Evolutionary conservation across 2,113 vertebrate genomes (phyloP).

Genomic region (Ursus arctos): DNA sequence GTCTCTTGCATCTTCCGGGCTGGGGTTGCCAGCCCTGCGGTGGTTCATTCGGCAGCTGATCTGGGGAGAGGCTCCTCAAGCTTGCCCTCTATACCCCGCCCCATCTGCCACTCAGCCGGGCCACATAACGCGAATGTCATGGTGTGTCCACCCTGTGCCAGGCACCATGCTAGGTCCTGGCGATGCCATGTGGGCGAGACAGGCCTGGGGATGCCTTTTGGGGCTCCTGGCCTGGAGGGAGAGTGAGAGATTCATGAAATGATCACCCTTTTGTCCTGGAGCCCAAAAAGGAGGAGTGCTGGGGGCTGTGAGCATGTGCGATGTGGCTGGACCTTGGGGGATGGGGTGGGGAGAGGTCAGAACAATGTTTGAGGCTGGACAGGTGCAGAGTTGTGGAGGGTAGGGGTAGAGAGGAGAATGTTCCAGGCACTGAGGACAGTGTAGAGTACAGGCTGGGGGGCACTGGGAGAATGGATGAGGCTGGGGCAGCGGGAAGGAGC

Average conservation of each 20-base stretch:
- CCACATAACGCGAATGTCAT: rapidly evolving
- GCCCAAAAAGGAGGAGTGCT: background rate
- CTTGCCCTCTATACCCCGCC: background rate
- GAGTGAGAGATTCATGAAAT: background rate
- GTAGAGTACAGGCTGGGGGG: too few relatives aligned
- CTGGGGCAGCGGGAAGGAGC: background rate
- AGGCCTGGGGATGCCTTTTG: background rate
- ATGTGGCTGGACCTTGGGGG: background rate
- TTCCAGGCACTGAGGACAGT: background rate
- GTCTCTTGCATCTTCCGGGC: background rate
- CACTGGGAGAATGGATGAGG: rapidly evolving
- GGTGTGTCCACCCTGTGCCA: too few relatives aligned
- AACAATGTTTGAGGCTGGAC: background rate
- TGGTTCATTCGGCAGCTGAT: background rate
- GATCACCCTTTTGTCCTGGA: background rate
- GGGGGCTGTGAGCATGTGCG: background rate
- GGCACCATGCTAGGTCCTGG: background rate
- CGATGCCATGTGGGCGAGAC: background rate
- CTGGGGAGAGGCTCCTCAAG: background rate
- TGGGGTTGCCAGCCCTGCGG: background rate
- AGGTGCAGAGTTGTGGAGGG: background rate
- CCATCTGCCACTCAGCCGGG: background rate
- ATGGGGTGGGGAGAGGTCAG: background rate
- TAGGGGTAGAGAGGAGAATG: background rate
- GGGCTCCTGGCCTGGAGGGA: background rate